Conservation (phyloP, 2,888 invertebrate species). For the Lasioglossum figueresi region DNA sequence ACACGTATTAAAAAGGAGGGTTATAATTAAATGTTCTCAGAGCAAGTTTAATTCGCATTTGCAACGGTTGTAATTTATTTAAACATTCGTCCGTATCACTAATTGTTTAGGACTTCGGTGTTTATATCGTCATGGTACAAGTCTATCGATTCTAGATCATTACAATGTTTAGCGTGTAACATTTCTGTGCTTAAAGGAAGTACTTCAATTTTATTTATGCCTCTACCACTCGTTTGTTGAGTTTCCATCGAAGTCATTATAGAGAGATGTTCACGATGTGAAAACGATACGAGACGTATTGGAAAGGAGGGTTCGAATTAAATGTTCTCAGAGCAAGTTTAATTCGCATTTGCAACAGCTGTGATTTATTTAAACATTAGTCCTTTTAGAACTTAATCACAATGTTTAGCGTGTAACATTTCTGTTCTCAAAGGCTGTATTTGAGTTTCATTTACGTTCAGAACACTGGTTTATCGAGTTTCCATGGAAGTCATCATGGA, state of each 20-base stretch:
- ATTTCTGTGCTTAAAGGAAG: too few relatives aligned
- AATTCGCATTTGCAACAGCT: neutral
- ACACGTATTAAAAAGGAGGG: constrained; percentile 22
- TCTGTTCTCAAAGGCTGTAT: neutral
- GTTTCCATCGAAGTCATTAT: too few relatives aligned
- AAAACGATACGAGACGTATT: neutral
- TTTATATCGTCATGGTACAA: too few relatives aligned
- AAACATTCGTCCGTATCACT: neutral
- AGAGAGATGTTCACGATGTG: too few relatives aligned
- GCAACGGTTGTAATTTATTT: constrained; percentile 24
- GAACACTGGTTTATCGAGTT: neutral
- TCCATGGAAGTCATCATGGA: neutral
- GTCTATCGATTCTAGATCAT: too few relatives aligned
- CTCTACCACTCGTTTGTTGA: too few relatives aligned
- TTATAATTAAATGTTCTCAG: constrained; percentile 5
- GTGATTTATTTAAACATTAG: constrained; percentile 15
- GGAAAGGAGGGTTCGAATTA: constrained; percentile 15
- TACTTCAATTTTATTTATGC: too few relatives aligned
- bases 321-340: constrained; percentile 17
- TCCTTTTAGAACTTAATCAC: too few relatives aligned
- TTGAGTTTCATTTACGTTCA: neutral
- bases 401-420: too few relatives aligned
- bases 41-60: neutral
- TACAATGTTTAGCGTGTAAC: too few relatives aligned
- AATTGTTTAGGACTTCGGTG: too few relatives aligned